Percentiles rank a stretch among this genome's conserved stretches.
Conservation (phyloP, 2,113 vertebrate genomes). For the Mirounga angustirostris region DNA sequence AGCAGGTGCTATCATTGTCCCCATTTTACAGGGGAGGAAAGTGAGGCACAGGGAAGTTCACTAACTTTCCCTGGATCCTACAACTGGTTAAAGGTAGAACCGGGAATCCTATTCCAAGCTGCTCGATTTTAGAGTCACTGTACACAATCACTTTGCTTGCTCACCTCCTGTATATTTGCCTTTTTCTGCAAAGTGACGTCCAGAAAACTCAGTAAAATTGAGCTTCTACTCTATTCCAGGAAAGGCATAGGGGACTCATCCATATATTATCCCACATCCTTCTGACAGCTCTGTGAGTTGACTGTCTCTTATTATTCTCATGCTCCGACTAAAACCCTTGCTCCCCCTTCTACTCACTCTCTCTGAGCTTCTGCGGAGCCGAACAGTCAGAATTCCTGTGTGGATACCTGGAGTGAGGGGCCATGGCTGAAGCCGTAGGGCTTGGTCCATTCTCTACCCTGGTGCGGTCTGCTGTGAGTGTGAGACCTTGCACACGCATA, state of each 20-base stretch:
- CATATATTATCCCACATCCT: not conserved
- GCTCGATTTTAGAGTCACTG: not conserved
- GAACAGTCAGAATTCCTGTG: not conserved
- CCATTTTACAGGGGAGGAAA: not conserved
- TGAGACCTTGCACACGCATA: not conserved
- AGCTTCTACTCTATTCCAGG: not conserved
- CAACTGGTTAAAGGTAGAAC: not conserved
- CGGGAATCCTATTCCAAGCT: not conserved
- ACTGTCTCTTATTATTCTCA: not conserved
- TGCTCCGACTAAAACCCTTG: not conserved
- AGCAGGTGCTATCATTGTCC: rapidly evolving
- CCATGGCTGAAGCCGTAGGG: rapidly evolving
- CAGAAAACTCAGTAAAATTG: not conserved
- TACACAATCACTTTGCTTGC: not conserved
- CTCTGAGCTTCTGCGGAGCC: not conserved
- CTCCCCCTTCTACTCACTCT: rapidly evolving
- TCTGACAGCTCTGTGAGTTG: rapidly evolving
- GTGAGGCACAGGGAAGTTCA: not conserved
- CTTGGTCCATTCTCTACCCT: not conserved
- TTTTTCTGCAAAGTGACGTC: not conserved
- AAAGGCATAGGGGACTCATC: rapidly evolving
- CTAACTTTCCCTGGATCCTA: not conserved
- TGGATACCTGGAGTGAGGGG: rapidly evolving
- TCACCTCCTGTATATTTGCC: not conserved
- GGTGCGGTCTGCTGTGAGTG: not conserved